These are phyloP conservation scores for Meloidogyne exigua DNA, from an alignment of 1,140 invertebrate genomes.

Conservation along the genomic window DNA sequence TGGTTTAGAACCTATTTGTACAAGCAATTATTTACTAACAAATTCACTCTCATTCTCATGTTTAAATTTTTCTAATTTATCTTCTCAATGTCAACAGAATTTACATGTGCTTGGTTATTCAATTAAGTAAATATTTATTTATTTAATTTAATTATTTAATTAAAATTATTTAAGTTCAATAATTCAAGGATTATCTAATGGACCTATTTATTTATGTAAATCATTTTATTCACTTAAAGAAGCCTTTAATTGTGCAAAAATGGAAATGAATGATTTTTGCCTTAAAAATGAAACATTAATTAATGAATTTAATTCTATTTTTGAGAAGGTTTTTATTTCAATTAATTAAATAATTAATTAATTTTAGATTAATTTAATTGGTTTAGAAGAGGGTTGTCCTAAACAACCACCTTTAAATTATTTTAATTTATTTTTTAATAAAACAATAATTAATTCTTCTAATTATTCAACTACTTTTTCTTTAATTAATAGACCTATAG, in stretches of 20 bases:
- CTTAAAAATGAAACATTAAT: constrained; percentile 12
- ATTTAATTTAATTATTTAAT: neutral
- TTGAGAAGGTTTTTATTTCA: neutral
- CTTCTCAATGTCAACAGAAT: neutral
- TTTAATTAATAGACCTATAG: constrained; percentile 33
- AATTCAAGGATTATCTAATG: constrained; percentile 54
- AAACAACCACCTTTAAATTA: constrained; percentile 30
- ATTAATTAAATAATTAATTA: neutral
- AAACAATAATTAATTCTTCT: neutral
- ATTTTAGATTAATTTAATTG: constrained; percentile 50
- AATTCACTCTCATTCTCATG: constrained; percentile 55
- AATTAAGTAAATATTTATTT: constrained; percentile 2
- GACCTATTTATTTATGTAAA: constrained; percentile 60
- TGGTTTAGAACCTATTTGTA: neutral
- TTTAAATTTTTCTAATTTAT: constrained; percentile 43
- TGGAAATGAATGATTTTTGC: constrained; percentile 46
- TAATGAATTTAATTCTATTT: neutral
- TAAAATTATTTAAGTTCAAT: constrained; percentile 13
- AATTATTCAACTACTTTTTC: neutral
- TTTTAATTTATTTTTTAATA: constrained; percentile 52
- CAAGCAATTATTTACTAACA: constrained; percentile 2
- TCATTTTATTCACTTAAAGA: constrained; percentile 56
- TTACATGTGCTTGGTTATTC: constrained; percentile 5
- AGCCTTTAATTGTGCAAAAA: constrained; percentile 53
- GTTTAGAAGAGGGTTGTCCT: constrained; percentile 61